Conservation (phyloP, 2,113 vertebrate genomes). For the Pimephales promelas region DNA sequence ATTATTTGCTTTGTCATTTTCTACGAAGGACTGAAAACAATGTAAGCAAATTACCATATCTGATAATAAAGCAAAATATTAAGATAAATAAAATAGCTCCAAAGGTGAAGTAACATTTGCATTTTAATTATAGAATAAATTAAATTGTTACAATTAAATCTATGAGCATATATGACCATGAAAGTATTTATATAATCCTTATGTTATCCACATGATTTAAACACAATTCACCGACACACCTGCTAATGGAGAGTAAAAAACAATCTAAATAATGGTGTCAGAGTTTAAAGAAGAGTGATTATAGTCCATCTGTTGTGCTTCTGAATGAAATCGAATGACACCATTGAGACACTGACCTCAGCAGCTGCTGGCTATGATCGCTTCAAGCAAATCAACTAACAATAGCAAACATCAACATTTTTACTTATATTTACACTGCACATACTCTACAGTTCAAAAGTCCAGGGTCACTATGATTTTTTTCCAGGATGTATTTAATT, state of each 20-base stretch:
- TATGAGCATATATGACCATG: no score
- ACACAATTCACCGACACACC: not conserved
- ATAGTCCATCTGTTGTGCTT: slow-evolving; percentile 53
- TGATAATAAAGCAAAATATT: not conserved
- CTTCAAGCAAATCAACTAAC: not conserved
- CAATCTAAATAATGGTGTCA: slow-evolving; percentile 31
- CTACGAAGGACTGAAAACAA: not conserved
- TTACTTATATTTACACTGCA: not conserved
- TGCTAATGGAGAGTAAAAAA: slow-evolving; percentile 11
- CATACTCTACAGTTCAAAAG: not conserved
- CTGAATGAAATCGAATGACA: slow-evolving; percentile 48
- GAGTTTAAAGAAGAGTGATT: slow-evolving; percentile 43
- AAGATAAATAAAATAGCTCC: no score
- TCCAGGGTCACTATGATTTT: not conserved
- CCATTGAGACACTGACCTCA: slow-evolving; percentile 44
- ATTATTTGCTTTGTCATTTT: not conserved
- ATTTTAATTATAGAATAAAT: no score
- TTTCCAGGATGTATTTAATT: no score
- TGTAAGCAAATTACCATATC: not conserved
- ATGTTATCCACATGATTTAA: not conserved
- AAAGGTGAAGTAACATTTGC: no score
- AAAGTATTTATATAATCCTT: not conserved
- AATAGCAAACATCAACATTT: not conserved
- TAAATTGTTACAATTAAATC: no score
- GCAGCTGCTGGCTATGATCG: slow-evolving; percentile 36